Conservation (phyloP, 2,113 vertebrate species). For the Pterophyllum scalare region DNA sequence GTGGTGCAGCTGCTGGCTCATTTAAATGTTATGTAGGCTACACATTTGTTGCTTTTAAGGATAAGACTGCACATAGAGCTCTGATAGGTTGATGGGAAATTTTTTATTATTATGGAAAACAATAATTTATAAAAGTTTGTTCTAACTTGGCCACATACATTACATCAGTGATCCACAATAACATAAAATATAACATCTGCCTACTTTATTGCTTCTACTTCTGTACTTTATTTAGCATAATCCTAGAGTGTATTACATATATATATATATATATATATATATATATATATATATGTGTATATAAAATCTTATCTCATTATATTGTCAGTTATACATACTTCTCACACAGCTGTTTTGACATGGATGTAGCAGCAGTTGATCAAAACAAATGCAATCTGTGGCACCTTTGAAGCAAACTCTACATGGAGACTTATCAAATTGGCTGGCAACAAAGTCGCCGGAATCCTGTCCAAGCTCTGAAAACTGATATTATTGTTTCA, state of each 20-base stretch:
- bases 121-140: neutral
- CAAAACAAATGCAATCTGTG: neutral
- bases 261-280: no score
- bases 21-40: neutral
- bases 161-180: neutral
- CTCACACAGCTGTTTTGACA: neutral
- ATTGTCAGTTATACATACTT: neutral
- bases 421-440: conserved; percentile 33
- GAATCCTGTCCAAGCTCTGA: conserved; percentile 50
- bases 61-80: neutral
- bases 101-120: neutral
- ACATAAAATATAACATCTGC: neutral
- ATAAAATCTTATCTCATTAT: neutral
- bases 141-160: neutral
- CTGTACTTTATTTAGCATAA: neutral
- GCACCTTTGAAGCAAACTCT: neutral
- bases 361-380: neutral
- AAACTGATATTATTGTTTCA: conserved; percentile 70
- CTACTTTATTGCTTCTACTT: neutral
- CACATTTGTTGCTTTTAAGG: neutral
- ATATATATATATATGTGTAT: no score
- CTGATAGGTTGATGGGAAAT: neutral
- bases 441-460: conserved; percentile 26
- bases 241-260: neutral
- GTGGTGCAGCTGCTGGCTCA: neutral